Percentiles rank a stretch among this genome's conserved stretches.
Evolutionary conservation across 2,888 invertebrate genomes (phyloP).

Genomic region (Plagiodera versicolora): DNA sequence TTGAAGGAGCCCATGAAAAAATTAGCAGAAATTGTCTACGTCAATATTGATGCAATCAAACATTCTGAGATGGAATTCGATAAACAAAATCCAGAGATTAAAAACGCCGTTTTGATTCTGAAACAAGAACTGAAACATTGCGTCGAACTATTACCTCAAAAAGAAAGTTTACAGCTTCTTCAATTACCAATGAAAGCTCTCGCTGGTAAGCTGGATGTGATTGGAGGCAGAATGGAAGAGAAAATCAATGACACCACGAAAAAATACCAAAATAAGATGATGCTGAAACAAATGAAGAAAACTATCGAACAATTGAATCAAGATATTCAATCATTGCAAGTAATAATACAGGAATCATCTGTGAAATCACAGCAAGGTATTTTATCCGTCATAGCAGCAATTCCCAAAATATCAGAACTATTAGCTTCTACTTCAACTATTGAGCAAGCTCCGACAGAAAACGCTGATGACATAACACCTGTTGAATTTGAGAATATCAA

Average conservation of each 20-base stretch:
- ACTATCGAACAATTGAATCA: not conserved
- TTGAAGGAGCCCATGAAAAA: conserved; percentile 33
- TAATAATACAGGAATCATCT: not conserved
- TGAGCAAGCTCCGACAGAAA: conserved; percentile 5
- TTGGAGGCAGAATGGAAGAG: not conserved
- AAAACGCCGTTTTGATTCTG: conserved; percentile 24
- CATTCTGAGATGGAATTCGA: conserved; percentile 23
- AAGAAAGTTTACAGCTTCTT: conserved; percentile 11
- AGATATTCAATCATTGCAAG: not conserved
- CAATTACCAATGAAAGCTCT: conserved; percentile 25
- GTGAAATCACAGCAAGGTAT: not conserved
- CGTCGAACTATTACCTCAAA: not conserved
- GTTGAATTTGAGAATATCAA: conserved; percentile 6
- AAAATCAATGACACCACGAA: not conserved
- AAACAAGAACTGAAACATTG: conserved; percentile 27
- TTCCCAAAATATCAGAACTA: conserved; percentile 7
- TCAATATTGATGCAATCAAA: conserved; percentile 25
- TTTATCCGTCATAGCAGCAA: conserved; percentile 1
- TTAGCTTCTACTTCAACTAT: conserved; percentile 7
- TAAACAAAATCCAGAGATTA: conserved; percentile 11
- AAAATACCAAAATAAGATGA: not conserved
- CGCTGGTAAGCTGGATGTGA: conserved; percentile 14
- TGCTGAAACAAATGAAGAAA: not conserved
- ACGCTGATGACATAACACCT: conserved; percentile 3
- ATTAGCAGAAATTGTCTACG: conserved; percentile 28